Percentiles rank a stretch among this genome's conserved stretches.
Evolutionary conservation across 92 coral and sea anemone species (phyloP).

Genomic region (Phenganax marumi): DNA sequence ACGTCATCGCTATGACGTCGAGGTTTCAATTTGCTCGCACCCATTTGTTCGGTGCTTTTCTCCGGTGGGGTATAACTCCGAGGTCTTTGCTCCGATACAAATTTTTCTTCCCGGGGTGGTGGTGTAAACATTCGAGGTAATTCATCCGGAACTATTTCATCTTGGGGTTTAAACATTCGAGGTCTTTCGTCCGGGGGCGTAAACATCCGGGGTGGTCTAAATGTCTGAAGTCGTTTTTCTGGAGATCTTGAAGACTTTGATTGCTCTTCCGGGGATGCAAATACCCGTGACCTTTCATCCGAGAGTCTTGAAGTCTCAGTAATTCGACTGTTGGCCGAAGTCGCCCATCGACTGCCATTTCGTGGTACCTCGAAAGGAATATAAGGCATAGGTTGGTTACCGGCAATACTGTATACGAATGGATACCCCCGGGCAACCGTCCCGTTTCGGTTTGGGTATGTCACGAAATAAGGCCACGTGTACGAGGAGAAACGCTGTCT

Average conservation of each 20-base stretch:
- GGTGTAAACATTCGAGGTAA: background rate
- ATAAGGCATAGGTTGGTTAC: background rate
- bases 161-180: background rate
- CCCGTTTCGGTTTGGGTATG: background rate
- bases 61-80: conserved; percentile 5
- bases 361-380: background rate
- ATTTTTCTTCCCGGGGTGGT: background rate
- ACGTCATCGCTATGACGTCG: too few species aligned
- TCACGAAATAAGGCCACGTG: conserved; percentile 1
- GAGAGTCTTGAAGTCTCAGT: background rate
- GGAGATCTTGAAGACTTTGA: background rate
- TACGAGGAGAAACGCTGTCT: background rate
- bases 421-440: conserved; percentile 1
- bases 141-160: background rate
- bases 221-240: background rate
- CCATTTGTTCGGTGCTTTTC: too few species aligned
- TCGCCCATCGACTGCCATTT: background rate
- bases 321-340: background rate
- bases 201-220: background rate
- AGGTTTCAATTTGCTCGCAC: too few species aligned
- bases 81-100: background rate
- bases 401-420: background rate
- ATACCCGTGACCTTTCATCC: background rate
- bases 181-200: background rate
- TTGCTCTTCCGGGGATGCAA: background rate